Base-by-base conservation (phyloP, 2,888 invertebrate species). In the Pandemis corylana region DNA sequence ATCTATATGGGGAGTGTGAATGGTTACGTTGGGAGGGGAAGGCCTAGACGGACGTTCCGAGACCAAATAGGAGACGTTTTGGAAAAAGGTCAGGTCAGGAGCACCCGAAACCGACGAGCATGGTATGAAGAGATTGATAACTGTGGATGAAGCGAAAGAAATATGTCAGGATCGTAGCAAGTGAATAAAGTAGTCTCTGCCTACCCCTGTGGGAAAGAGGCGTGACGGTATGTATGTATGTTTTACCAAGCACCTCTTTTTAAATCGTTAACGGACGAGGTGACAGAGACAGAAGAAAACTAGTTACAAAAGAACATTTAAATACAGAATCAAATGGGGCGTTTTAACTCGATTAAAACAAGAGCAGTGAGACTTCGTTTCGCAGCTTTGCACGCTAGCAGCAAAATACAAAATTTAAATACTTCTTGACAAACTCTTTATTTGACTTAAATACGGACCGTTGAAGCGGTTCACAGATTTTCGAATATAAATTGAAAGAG, bases 331-430 rank as follows among this genome's bases (percentile, higher is more conserved):
- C 53, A 13, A 49, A 49, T 13, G 2, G 53, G 53, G 15, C 15
- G 15, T 53, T 53, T 15, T 15, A 53, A 53, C 53, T 53, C 15
- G 15, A 49, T 53, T 53, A 15, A 15, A 53, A 53, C n/a, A 53
- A 15, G 13, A 7, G 2, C 13, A 20, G 49, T 10, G 51, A n/a
- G 51, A 15, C 53, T 53, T 15, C 15, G 53, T 15, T 7, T 20
- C 20, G 20, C 1, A 20, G n/a, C 53, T n/a, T 51, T 53, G 53
- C 53, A 15, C 53, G 15, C 53, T 7, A 15, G 5, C 10, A 10
- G 12, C 28, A 59, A 59, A 59, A 59, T 59, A 59, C 20, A 59
- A 59, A 10, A 2, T 28, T 59, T 28, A 59, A 59, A 59, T 59
- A 59, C 20, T 59, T 28, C 59, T 10, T 28, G 28, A 3, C 7